Evolutionary conservation across 2,797 vertebrate species (phyloP).

Genomic region (Trichosurus vulpecula): DNA sequence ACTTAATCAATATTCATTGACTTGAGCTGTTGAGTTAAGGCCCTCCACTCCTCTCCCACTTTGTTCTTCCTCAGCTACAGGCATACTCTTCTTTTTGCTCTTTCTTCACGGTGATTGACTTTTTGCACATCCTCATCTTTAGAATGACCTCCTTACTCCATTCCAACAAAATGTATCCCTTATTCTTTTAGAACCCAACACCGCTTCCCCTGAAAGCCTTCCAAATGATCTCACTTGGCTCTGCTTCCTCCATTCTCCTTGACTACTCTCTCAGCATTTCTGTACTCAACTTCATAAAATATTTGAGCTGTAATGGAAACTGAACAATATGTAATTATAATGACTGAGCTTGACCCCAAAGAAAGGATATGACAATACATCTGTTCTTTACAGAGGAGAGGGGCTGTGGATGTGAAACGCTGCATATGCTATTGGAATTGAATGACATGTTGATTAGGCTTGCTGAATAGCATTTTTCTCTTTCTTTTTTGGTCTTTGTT

Average conservation of each 20-base stretch:
- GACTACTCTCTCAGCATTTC: not conserved
- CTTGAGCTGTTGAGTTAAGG: not conserved
- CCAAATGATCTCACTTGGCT: slow-evolving; percentile 7
- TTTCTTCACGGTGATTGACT: not conserved
- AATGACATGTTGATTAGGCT: not conserved
- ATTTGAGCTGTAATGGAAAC: not conserved
- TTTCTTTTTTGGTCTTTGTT: not conserved
- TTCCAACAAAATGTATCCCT: slow-evolving; percentile 2
- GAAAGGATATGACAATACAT: not conserved
- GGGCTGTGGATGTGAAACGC: not conserved
- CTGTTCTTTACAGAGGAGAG: not conserved
- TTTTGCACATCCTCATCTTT: not conserved
- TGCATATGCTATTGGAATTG: not conserved
- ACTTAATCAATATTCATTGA: not conserved
- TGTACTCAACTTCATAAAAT: not conserved
- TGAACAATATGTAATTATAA: not conserved
- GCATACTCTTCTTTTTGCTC: slow-evolving; percentile 9
- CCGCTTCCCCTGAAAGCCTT: not conserved
- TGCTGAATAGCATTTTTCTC: not conserved
- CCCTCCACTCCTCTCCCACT: not conserved
- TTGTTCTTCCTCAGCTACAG: not conserved
- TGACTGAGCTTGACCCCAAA: not conserved
- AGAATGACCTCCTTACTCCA: not conserved
- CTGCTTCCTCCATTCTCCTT: not conserved
- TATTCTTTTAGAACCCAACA: slow-evolving; percentile 18